Evolutionary conservation across 2,888 invertebrate genomes (phyloP).

Genomic region (Helobdella robusta): DNA sequence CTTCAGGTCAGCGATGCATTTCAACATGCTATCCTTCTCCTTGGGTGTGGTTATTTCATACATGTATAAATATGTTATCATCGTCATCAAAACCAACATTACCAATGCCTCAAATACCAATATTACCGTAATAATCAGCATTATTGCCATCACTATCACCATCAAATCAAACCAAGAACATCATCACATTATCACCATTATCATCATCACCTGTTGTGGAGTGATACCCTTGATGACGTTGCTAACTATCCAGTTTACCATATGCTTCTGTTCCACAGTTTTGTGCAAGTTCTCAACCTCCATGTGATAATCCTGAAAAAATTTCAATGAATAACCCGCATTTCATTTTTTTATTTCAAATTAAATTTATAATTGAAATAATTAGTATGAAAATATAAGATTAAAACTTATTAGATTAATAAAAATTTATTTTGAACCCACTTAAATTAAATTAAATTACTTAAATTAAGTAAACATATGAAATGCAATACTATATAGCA

Average conservation of each 20-base stretch:
- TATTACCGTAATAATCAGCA: neutral
- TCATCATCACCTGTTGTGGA: conserved; percentile 68
- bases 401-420: too few species aligned
- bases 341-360: too few species aligned
- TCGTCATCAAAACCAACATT: neutral
- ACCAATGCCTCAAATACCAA: neutral
- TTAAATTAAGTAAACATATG: too few species aligned
- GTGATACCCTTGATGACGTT: conserved; percentile 76
- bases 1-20: conserved; percentile 76
- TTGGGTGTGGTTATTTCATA: conserved; percentile 26
- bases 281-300: conserved; percentile 73
- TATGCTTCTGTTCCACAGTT: conserved; percentile 77
- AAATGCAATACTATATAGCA: neutral
- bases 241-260: conserved; percentile 83
- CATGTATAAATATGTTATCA: neutral
- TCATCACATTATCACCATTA: too few species aligned
- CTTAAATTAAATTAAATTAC: too few species aligned
- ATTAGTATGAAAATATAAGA: too few species aligned
- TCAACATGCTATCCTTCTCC: conserved; percentile 77
- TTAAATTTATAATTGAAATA: too few species aligned
- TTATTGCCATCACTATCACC: too few species aligned
- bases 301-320: conserved; percentile 70
- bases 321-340: too few species aligned
- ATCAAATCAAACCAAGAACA: neutral
- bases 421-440: too few species aligned